Percentiles rank a stretch among this genome's conserved stretches.
These are phyloP conservation scores for Drosophila ananassae DNA, from an alignment of 1,140 invertebrate genomes.

Conservation along the genomic window DNA sequence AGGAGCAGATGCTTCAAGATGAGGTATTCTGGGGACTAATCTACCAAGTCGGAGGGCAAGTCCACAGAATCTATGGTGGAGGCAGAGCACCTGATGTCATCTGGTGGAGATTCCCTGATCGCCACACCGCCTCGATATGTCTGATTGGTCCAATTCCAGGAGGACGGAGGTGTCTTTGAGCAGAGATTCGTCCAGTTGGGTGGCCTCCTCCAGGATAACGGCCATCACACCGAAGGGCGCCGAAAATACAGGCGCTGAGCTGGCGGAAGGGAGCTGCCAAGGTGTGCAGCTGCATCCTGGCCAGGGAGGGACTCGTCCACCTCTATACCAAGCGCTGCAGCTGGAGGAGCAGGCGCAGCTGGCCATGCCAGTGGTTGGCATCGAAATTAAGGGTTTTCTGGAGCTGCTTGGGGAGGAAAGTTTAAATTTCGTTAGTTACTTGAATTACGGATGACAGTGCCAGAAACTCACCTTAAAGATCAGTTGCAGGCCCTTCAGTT, in stretches of 20 bases:
- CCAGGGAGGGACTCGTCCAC: constrained; percentile 21
- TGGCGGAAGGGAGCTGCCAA: constrained; percentile 10
- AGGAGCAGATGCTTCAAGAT: too few species aligned
- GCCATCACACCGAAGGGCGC: constrained; percentile 29
- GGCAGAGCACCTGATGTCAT: constrained; percentile 41
- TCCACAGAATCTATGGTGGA: constrained; percentile 27
- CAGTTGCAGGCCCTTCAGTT: too few species aligned
- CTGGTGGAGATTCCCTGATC: constrained; percentile 24
- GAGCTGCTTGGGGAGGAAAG: too few species aligned
- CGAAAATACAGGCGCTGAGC: constrained; percentile 84
- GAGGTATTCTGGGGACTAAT: too few species aligned
- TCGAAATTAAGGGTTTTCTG: background rate
- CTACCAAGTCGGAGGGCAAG: too few species aligned
- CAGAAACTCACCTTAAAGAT: constrained; percentile 85
- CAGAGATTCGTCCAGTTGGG: background rate
- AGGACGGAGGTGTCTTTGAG: background rate
- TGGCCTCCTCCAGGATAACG: constrained; percentile 14
- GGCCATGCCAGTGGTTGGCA: constrained; percentile 41
- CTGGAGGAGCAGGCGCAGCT: constrained; percentile 26
- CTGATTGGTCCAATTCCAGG: constrained; percentile 18
- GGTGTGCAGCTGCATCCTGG: constrained; percentile 13
- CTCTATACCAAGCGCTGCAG: constrained; percentile 18
- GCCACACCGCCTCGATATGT: constrained; percentile 22
- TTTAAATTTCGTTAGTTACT: too few species aligned
- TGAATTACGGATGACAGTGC: too few species aligned